Evolutionary conservation across 2,797 vertebrate genomes (phyloP), one percentile per base, ranked within the genome.

Genomic region (Takifugu ocellatus): DNA sequence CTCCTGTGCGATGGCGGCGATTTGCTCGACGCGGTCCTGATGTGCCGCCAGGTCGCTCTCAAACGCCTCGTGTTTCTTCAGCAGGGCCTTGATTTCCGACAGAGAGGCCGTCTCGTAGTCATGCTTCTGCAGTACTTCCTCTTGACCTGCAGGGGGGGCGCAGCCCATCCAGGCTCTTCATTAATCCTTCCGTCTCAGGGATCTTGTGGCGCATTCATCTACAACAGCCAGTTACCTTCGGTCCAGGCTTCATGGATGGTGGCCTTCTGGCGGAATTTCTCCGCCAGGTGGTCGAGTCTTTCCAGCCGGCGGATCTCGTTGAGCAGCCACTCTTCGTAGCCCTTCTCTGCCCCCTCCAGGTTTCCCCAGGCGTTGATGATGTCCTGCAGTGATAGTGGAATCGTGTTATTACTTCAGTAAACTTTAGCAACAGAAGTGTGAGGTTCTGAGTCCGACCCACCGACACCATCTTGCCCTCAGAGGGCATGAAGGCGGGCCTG

Each of bases 51-150:
- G 92, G 83, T 99, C 96, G 2, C 97, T 99, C 90, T 99, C 97
- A 9, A 99, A 99, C 46, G 97, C 97, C 87, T 99, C 96, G 0
- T 98, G 97, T 81, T 98, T 99, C 92, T 97, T 98, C 85, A 99
- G 91, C 84, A 98, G 87, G 25, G 97, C 97, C 85, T 98, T 98
- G 76, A 99, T 96, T 75, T 98, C 96, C 0, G 97, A 98, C 61
- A 99, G 91, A 10, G 95, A 93, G 25, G 95, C 97, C 0, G 91
- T 95, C 92, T 99, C 97, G 0, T 92, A 99, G 86, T 99, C 96
- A 59, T 88, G 92, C 81, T 93, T 90, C 83, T 94, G 92, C 81
- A 99, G 87, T 95, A 98, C 94, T 15, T 90, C 91, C 82, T 98
- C 97, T 77, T 98, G 96, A 69, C 96, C 97, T 99, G 84, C 31